A percentile compares a stretch with the other conserved stretches of the same genome.
Evolutionary conservation across 2,888 invertebrate species (phyloP).

Genomic region (Pedicia rivosa): DNA sequence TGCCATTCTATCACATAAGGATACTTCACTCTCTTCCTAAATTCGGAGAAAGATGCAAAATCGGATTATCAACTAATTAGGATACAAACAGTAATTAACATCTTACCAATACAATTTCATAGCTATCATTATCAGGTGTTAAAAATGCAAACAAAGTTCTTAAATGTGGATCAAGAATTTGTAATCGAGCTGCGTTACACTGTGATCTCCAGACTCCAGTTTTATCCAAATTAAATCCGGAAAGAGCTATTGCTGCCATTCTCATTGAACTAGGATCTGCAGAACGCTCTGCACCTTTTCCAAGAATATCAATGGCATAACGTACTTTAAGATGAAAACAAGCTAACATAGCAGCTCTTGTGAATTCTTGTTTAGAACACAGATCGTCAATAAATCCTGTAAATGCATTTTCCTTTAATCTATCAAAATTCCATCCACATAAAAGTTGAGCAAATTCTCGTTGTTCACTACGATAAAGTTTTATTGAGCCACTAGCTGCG

Average conservation of each 20-base stretch:
- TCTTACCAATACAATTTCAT: conserved; percentile 58
- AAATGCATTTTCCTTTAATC: conserved; percentile 39
- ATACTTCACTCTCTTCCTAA: conserved; percentile 68
- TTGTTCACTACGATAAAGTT: conserved; percentile 43
- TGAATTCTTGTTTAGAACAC: conserved; percentile 52
- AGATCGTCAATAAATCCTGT: conserved; percentile 46
- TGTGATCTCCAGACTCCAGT: conserved; percentile 64
- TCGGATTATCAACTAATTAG: neutral
- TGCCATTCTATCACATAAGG: conserved; percentile 77
- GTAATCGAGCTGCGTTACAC: conserved; percentile 52
- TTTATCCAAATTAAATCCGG: conserved; percentile 75
- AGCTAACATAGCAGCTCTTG: conserved; percentile 80
- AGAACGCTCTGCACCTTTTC: conserved; percentile 41
- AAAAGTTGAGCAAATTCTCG: conserved; percentile 67
- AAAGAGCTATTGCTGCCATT: conserved; percentile 58
- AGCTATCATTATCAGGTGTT: conserved; percentile 60
- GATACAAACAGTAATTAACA: no score
- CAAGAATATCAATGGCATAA: conserved; percentile 71
- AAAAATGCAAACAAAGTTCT: conserved; percentile 83
- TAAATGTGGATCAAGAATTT: conserved; percentile 79
- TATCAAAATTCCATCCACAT: conserved; percentile 82
- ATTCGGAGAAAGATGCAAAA: conserved; percentile 3
- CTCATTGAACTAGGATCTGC: conserved; percentile 25
- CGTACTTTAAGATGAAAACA: conserved; percentile 78
- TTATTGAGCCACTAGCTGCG: conserved; percentile 7